Evolutionary conservation across 2,888 invertebrate genomes (phyloP), one percentile per base, ranked within the genome.

Genomic region (Branchellion lobata): DNA sequence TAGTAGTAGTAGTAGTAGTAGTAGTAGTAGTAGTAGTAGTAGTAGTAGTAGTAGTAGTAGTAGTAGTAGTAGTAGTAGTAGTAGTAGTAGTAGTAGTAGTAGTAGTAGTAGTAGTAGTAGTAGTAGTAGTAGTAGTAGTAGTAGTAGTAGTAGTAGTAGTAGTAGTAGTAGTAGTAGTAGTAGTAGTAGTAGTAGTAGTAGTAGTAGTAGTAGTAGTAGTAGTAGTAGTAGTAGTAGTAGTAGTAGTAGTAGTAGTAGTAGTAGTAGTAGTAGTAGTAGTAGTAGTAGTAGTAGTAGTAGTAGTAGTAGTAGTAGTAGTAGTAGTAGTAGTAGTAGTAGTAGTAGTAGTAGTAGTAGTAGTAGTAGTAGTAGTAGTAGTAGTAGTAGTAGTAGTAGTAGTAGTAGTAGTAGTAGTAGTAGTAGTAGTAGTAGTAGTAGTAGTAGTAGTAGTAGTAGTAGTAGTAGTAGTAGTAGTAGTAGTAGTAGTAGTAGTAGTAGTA

Each of bases 11-110:
- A 69, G 71, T 69, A 69, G 71, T 69, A 69, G 71, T 69, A 69
- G 71, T 69, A 69, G 71, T 69, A 69, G 71, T 69, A 69, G 71
- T 69, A 69, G 71, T 69, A 69, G 71, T 69, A 69, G 71, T 69
- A 69, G 71, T 69, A 69, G 71, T 69, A 69, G 71, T 69, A 69
- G 71, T 69, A 69, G 71, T 69, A 69, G 71, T 69, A 69, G 71
- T 69, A 69, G 34, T 31, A 69, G 61, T 57, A 57, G 61, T 24
- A 57, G 61, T 57, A 57, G 61, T 24, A 57, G 61, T 57, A 57
- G 61, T 21, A 69, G 74, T 74, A 74, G 74, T 40, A 74, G 74
- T 74, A 74, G 74, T 40, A 69, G 71, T 69, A 69, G 71, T 31
- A 69, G 71, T 69, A 69, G 71, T 31, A 69, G 71, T 69, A 69